Conservation (phyloP, 2,888 invertebrate species). For the Hypolimnas misippus region DNA sequence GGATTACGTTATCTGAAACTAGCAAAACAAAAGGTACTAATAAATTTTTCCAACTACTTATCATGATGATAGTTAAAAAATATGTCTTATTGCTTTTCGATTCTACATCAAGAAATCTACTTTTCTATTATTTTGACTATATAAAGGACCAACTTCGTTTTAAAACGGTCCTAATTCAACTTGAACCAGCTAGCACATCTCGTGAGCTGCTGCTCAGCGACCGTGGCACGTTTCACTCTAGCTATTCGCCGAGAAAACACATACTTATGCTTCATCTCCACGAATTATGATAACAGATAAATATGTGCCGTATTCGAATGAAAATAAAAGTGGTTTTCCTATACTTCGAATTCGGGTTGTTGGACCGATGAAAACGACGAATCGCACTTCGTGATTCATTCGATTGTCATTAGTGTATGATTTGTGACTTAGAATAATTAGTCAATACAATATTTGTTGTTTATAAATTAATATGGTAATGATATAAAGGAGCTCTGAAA, state of each 20-base stretch:
- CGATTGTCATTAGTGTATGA: constrained; percentile 23
- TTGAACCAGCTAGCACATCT: constrained; percentile 45
- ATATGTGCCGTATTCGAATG: constrained; percentile 55
- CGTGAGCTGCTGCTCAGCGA: constrained; percentile 54
- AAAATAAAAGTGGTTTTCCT: constrained; percentile 72
- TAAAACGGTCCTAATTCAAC: constrained; percentile 26
- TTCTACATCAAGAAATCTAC: no score
- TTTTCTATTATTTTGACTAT: no score
- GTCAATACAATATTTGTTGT: background rate
- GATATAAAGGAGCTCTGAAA: background rate
- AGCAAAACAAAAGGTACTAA: no score
- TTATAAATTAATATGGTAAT: background rate
- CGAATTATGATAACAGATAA: constrained; percentile 54
- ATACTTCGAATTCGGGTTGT: constrained; percentile 17
- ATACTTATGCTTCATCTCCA: constrained; percentile 76
- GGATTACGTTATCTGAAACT: no score
- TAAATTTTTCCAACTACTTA: no score
- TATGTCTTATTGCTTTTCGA: no score
- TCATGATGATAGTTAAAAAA: no score
- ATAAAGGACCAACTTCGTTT: constrained; percentile 6
- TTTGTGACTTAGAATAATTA: constrained; percentile 21
- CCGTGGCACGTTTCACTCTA: constrained; percentile 80
- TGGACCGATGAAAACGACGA: constrained; percentile 13
- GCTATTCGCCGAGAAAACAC: constrained; percentile 77
- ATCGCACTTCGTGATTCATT: constrained; percentile 23